Evolutionary conservation across 2,797 vertebrate genomes (phyloP).

Genomic region (Pangasius macronema): DNA sequence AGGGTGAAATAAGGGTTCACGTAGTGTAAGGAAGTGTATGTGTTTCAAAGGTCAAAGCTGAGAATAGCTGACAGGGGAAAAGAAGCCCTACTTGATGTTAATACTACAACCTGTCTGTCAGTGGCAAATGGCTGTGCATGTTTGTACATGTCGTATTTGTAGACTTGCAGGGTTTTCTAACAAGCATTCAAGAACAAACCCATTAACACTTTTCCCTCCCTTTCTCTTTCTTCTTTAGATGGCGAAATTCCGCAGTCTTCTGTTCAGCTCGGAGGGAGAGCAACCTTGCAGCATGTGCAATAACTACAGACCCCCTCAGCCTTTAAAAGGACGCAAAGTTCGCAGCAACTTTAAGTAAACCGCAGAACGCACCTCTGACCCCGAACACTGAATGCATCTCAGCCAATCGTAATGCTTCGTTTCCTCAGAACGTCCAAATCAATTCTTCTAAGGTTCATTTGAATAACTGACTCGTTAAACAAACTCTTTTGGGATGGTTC

Average conservation of each 20-base stretch:
- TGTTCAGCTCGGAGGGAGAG: conserved; percentile 79
- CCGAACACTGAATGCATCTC: neutral
- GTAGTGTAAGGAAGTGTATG: neutral
- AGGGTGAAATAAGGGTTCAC: neutral
- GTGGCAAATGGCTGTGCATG: neutral
- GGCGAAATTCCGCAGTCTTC: conserved; percentile 82
- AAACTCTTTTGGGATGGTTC: neutral
- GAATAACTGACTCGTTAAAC: neutral
- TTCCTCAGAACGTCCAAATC: neutral
- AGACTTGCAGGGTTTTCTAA: neutral
- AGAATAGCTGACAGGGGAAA: neutral
- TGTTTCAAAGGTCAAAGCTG: neutral
- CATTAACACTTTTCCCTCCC: neutral
- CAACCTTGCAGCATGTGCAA: conserved; percentile 76
- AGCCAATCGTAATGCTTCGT: neutral
- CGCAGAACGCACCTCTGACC: neutral
- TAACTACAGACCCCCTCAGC: conserved; percentile 91
- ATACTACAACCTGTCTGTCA: neutral
- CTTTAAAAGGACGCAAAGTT: conserved; percentile 84
- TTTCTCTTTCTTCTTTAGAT: conserved; percentile 73
- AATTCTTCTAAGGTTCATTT: neutral
- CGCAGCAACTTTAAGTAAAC: conserved; percentile 84
- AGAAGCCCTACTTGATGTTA: neutral
- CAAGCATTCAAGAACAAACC: neutral
- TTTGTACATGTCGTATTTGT: neutral